Evolutionary conservation across 1,140 invertebrate species (phyloP).

Genomic region (Asobara japonica): DNA sequence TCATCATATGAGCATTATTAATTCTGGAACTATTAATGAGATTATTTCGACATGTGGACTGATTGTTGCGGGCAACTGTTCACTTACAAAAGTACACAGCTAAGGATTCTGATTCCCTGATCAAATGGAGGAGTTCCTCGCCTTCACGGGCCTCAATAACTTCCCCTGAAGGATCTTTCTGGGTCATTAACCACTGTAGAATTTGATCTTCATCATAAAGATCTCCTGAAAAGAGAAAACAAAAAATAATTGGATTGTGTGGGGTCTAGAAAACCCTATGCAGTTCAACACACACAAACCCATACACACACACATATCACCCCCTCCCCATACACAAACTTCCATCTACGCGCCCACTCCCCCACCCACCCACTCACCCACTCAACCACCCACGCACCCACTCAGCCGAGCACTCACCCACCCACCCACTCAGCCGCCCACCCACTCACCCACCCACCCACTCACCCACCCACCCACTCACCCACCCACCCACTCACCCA

Average conservation of each 20-base stretch:
- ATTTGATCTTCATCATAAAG: conserved; percentile 90
- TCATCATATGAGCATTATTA: not conserved
- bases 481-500: too few species aligned
- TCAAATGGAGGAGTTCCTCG: conserved; percentile 80
- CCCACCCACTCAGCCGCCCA: too few species aligned
- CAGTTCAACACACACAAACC: too few species aligned
- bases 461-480: too few species aligned
- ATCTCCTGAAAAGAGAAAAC: conserved; percentile 73
- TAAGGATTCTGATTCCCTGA: conserved; percentile 84
- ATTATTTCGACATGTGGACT: not conserved
- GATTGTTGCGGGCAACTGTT: conserved; percentile 19
- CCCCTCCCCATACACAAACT: not conserved
- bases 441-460: too few species aligned
- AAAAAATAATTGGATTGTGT: too few species aligned
- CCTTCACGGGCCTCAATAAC: conserved; percentile 91
- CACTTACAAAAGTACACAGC: conserved; percentile 94
- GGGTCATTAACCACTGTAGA: conserved; percentile 87
- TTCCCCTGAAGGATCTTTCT: conserved; percentile 90
- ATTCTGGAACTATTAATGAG: not conserved
- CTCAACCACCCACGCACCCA: too few species aligned
- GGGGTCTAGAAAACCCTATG: too few species aligned
- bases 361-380: too few species aligned
- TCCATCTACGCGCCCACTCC: too few species aligned
- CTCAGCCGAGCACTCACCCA: too few species aligned
- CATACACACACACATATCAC: too few species aligned